Conservation (phyloP, 2,888 invertebrate species). For the Pollenia griseotomentosa region DNA sequence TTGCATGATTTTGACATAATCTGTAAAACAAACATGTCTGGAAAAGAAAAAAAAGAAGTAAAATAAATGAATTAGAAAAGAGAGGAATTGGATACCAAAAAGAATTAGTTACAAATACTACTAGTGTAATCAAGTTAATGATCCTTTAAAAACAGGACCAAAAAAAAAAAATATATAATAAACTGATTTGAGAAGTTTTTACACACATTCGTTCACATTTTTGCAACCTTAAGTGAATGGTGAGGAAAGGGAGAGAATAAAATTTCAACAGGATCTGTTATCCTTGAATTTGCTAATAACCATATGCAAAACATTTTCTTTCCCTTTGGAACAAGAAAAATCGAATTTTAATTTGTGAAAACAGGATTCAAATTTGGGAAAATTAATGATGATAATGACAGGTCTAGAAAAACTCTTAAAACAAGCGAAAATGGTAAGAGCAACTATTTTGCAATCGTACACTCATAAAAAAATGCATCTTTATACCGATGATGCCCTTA, state of each 20-base stretch:
- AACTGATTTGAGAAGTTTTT: slow-evolving; percentile 49
- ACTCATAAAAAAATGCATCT: too few relatives aligned
- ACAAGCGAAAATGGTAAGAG: too few relatives aligned
- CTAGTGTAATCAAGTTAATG: slow-evolving; percentile 53
- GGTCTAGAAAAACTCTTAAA: slow-evolving; percentile 62
- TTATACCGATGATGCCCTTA: too few relatives aligned
- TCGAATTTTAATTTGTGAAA: slow-evolving; percentile 68
- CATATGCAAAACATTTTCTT: slow-evolving; percentile 58
- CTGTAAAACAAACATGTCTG: slow-evolving; percentile 72
- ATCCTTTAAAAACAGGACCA: slow-evolving; percentile 30
- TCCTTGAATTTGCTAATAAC: slow-evolving; percentile 57
- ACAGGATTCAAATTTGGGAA: slow-evolving; percentile 76
- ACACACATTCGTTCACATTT: background rate
- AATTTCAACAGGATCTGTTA: slow-evolving; percentile 29
- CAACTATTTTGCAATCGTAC: background rate
- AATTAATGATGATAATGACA: slow-evolving; percentile 82
- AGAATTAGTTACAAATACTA: slow-evolving; percentile 45
- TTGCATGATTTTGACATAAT: slow-evolving; percentile 76
- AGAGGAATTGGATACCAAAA: slow-evolving; percentile 28
- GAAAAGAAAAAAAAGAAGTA: slow-evolving; percentile 22
- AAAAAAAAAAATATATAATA: background rate
- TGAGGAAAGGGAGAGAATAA: background rate
- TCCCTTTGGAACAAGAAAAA: slow-evolving; percentile 64
- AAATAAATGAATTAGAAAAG: slow-evolving; percentile 75
- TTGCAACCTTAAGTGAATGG: background rate